Evolutionary conservation across 2,888 invertebrate species (phyloP).

Genomic region (Cataglyphis albicans): DNA sequence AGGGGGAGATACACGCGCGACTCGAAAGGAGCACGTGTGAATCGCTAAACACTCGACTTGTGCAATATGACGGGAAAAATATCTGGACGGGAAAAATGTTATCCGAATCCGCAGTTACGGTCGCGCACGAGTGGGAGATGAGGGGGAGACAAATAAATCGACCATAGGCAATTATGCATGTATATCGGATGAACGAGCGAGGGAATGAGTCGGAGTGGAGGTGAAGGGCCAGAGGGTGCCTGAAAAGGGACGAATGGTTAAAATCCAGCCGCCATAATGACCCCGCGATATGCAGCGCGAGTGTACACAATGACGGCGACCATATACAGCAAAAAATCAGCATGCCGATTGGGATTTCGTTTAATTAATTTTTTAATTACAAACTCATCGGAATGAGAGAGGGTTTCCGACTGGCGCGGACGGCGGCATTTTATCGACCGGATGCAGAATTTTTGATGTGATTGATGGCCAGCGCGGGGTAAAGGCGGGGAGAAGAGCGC

Average conservation of each 20-base stretch:
- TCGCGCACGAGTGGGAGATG: constrained; percentile 20
- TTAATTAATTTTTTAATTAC: constrained; percentile 81
- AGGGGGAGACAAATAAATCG: constrained; percentile 66
- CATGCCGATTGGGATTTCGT: constrained; percentile 75
- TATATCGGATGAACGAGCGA: constrained; percentile 58
- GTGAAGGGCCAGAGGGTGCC: constrained; percentile 13
- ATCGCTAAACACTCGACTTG: constrained; percentile 36
- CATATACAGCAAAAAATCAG: constrained; percentile 72
- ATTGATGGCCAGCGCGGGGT: constrained; percentile 65
- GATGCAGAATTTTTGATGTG: constrained; percentile 67
- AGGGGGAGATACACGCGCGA: background rate
- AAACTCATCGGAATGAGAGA: constrained; percentile 75
- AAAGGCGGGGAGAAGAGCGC: constrained; percentile 40
- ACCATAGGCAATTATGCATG: constrained; percentile 74
- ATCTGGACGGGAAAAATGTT: constrained; percentile 61
- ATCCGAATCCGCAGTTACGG: constrained; percentile 27
- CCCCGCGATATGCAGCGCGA: constrained; percentile 66
- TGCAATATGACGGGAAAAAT: constrained; percentile 6
- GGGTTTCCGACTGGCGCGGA: constrained; percentile 60
- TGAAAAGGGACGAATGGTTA: constrained; percentile 67
- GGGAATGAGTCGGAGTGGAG: constrained; percentile 16
- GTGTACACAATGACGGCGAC: constrained; percentile 72
- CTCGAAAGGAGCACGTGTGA: constrained; percentile 37
- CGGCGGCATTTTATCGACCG: constrained; percentile 64
- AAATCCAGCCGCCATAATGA: constrained; percentile 75